Conservation (phyloP, 2,113 vertebrate species). For the Talpa occidentalis region DNA sequence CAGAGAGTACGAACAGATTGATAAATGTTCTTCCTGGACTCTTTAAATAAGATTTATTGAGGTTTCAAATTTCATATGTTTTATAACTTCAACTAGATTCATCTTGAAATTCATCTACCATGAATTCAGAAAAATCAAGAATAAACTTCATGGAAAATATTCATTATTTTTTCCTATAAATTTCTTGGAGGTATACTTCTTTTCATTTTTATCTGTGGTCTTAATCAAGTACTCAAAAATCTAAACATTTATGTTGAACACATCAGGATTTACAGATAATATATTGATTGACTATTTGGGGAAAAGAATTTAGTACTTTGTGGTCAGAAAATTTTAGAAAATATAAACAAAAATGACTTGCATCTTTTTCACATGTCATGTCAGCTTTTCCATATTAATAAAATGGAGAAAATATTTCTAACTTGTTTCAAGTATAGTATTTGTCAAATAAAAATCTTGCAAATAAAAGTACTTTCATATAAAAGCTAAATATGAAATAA, state of each 20-base stretch:
- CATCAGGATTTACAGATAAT: background rate
- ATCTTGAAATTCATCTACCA: slow-evolving; percentile 44
- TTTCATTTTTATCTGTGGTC: background rate
- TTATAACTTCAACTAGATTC: slow-evolving; percentile 40
- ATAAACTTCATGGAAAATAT: background rate
- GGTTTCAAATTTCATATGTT: slow-evolving; percentile 57
- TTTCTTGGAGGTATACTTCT: background rate
- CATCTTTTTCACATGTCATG: background rate
- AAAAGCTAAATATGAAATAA: background rate
- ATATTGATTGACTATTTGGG: background rate
- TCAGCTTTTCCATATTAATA: background rate
- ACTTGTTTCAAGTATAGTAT: background rate
- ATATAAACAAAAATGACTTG: background rate
- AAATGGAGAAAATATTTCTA: background rate
- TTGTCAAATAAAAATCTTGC: background rate
- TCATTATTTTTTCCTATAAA: background rate
- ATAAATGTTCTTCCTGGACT: slow-evolving; percentile 12
- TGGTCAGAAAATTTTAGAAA: background rate
- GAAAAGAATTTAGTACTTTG: background rate
- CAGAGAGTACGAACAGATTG: background rate
- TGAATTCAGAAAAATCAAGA: slow-evolving; percentile 13
- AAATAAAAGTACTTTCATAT: slow-evolving; percentile 27
- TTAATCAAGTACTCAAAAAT: slow-evolving; percentile 4
- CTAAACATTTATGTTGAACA: background rate
- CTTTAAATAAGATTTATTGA: slow-evolving; percentile 54